Evolutionary conservation across 2,888 invertebrate species (phyloP).

Genomic region (Polydesmus complanatus): DNA sequence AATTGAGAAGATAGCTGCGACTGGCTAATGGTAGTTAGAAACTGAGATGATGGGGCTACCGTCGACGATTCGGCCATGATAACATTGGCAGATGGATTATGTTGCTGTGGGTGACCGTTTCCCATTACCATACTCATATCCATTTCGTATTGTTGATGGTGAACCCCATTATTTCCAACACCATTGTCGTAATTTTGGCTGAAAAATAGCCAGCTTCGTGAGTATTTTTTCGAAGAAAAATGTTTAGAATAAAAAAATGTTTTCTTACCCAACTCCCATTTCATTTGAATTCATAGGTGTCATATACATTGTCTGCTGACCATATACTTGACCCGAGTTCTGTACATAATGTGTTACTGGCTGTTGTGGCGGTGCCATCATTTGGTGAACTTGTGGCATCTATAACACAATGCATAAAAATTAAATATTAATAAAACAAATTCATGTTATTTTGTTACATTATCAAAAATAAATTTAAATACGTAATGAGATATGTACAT

Average conservation of each 20-base stretch:
- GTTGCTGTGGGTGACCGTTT: slow-evolving; percentile 1
- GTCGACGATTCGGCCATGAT: not conserved
- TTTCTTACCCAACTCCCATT: not conserved
- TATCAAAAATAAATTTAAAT: too few relatives aligned
- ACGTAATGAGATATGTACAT: too few relatives aligned
- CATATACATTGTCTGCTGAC: slow-evolving; percentile 4
- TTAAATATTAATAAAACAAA: too few relatives aligned
- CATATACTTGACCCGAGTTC: not conserved
- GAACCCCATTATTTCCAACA: not conserved
- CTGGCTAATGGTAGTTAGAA: slow-evolving; percentile 23
- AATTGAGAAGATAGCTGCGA: slow-evolving; percentile 24
- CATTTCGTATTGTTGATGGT: not conserved
- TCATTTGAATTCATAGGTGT: not conserved
- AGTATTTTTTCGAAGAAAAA: too few relatives aligned
- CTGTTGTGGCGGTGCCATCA: slow-evolving; percentile 1
- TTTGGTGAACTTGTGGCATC: not conserved
- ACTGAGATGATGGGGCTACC: slow-evolving; percentile 14
- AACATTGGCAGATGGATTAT: not conserved
- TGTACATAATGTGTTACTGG: not conserved
- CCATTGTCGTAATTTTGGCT: not conserved
- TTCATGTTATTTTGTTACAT: too few relatives aligned
- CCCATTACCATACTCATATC: slow-evolving; percentile 6
- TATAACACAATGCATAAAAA: not conserved
- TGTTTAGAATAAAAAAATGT: not conserved
- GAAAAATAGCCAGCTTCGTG: too few relatives aligned